Percentiles rank a stretch among this genome's conserved stretches.
Conservation (phyloP, 1,140 invertebrate genomes). For the Thaumatotibia leucotreta region DNA sequence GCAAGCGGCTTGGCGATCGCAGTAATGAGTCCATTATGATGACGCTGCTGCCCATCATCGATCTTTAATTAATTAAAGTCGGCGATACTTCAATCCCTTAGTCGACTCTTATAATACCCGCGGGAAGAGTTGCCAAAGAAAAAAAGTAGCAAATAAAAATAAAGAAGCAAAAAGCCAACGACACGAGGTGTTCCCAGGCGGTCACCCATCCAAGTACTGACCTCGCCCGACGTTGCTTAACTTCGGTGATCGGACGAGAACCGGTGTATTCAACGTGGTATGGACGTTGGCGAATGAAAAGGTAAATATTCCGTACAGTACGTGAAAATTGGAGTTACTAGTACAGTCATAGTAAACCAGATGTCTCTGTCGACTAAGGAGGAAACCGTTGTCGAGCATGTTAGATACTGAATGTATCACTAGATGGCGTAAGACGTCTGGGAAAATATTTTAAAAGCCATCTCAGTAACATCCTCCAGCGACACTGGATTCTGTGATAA, state of each 20-base stretch:
- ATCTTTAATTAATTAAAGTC: no score
- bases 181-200: conserved; percentile 10
- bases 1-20: no score
- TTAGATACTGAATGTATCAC: no score
- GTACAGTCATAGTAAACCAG: not conserved
- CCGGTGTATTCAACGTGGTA: conserved; percentile 10
- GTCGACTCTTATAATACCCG: no score
- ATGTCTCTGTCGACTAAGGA: not conserved
- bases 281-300: not conserved
- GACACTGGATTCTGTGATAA: no score
- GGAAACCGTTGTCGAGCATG: no score
- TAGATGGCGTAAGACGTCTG: not conserved
- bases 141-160: not conserved
- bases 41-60: no score
- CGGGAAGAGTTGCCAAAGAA: not conserved
- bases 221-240: conserved; percentile 8
- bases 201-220: conserved; percentile 11
- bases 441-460: no score
- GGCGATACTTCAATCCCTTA: no score
- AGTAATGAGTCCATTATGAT: no score
- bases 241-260: conserved; percentile 12
- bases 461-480: no score
- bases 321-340: not conserved
- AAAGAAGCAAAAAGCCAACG: not conserved
- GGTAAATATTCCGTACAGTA: not conserved